Evolutionary conservation across 1,140 invertebrate genomes (phyloP), one percentile per base, ranked within the genome.

Genomic region (Dinoponera quadriceps): DNA sequence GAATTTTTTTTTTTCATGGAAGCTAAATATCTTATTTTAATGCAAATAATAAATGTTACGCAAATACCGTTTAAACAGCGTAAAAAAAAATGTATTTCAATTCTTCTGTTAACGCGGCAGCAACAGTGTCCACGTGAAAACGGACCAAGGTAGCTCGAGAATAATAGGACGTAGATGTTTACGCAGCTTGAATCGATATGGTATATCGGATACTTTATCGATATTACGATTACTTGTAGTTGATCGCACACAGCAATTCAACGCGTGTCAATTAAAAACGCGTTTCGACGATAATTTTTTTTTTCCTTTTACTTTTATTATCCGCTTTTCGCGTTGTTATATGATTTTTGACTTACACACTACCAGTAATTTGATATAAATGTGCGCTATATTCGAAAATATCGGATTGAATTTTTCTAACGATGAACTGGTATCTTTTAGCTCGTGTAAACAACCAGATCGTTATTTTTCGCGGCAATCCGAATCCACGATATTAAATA

Each of bases 121-220:
- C 3, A 44, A 9, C 38, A 44, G 38, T 11, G 0, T 44, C 11
- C 38, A 44, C 7, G 7, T 44, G 38, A 44, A 44, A 9, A 44
- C 38, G 38, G 7, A 11, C 38, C 38, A 44, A 44, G 38, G 38
- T 44, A 9, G 7, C 7, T 44, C 38, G 38, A 44, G 38, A 44
- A 11, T 11, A 44, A 44, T 44, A 3, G 38, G 38, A 33, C 33
- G 33, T 33, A 33, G 33, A 44, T 44, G 38, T 44, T 44, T 44
- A 11, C 38, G 9, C 38, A 44, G 38, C 38, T 44, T 44, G 38
- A 44, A 44, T 11, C 9, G 38, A 3, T 44, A 9, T 11, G 38
- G 38, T 44, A 44, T 44, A 44, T 1, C 38, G 38, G 11, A 9
- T 11, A 11, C 0, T 3, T 88, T 88, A 88, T 88, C 87, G 54